Base-by-base conservation (phyloP, 2,888 invertebrate species). In the Invenusta paracnida region DNA sequence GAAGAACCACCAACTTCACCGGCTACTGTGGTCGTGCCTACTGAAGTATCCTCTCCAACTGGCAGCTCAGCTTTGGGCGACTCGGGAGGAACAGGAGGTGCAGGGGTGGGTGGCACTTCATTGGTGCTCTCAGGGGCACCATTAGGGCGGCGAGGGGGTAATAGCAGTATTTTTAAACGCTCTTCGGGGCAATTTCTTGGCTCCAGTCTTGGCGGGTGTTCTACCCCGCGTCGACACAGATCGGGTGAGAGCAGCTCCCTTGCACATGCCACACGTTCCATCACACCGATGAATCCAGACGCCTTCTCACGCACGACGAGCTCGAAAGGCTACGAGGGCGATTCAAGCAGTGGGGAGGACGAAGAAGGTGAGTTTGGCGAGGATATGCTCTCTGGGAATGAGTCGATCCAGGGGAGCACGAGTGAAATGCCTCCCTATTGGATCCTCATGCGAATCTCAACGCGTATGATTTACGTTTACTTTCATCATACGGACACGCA, bases 391-490 rank as follows among this genome's bases (percentile, higher is more conserved):
- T 82, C 82, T n/a, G 30, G 30, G 17, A 29, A n/a, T n/a, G 30
- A 82, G 27, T 29, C 27, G 30, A 82, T 82, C 5, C 29, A 82
- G 11, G 28, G 30, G 1, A 82, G 27, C 2, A 82, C 27, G 30
- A 82, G 82, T 28, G 82, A 82, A 28, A 82, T 82, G 82, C 0
- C 94, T 94, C 89, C 84, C 29, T 94, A 94, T 90, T 95, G 94
- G 94, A 91, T 94, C 29, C 94, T 94, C 86, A 92, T 94, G 90
- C 93, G 93, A 88, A 92, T 94, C 5, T 92, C 93, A 86, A 91
- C 91, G 29, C 93, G 93, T 88, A 91, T 92, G 85, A 94, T 94
- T 1, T 93, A 93, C 73, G 92, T 94, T 27, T 94, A 93, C 90
- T 94, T 94, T 89, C 94, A 94, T 88, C 94, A 94, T 91, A 93